A percentile compares a stretch with the other conserved stretches of the same genome.
These are phyloP conservation scores for Tachina fera DNA, from an alignment of 2,888 invertebrate genomes.

Conservation along the genomic window DNA sequence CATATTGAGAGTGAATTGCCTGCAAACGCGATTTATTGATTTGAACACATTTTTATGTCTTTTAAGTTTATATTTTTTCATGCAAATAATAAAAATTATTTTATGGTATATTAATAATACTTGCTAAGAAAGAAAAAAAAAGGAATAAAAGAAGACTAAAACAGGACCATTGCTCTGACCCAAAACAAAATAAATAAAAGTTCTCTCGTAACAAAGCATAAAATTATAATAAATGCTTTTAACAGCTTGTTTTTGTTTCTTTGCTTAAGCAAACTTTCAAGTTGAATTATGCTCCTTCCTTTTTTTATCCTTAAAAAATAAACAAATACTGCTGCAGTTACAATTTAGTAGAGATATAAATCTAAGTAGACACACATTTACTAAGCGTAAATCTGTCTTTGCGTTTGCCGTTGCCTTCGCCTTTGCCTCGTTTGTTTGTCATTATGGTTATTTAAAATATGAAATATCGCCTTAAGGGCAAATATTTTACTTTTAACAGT, in stretches of 20 bases:
- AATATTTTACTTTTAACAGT: constrained; percentile 62
- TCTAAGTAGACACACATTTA: constrained; percentile 9
- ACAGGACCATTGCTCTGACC: background rate
- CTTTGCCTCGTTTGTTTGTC: constrained; percentile 40
- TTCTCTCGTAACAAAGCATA: constrained; percentile 33
- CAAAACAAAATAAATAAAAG: constrained; percentile 32
- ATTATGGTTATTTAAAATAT: constrained; percentile 56
- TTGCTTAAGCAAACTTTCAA: constrained; percentile 24
- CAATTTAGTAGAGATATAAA: background rate
- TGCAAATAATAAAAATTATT: constrained; percentile 46
- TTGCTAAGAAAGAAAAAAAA: background rate
- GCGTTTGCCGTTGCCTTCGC: background rate
- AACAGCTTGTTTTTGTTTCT: constrained; percentile 11
- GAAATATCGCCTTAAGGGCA: constrained; percentile 51
- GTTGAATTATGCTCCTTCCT: constrained; percentile 1
- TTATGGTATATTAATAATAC: constrained; percentile 55
- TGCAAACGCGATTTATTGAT: constrained; percentile 36
- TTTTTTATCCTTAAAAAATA: constrained; percentile 44
- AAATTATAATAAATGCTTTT: constrained; percentile 61
- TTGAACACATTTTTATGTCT: constrained; percentile 24
- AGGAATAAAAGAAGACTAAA: background rate
- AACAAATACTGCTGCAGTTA: constrained; percentile 22
- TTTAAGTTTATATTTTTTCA: constrained; percentile 1
- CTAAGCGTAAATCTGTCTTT: constrained; percentile 6
- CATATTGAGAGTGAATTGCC: constrained; percentile 35